These are phyloP conservation scores for Tricholauxania praeusta DNA, from an alignment of 2,888 invertebrate genomes.

Conservation along the genomic window DNA sequence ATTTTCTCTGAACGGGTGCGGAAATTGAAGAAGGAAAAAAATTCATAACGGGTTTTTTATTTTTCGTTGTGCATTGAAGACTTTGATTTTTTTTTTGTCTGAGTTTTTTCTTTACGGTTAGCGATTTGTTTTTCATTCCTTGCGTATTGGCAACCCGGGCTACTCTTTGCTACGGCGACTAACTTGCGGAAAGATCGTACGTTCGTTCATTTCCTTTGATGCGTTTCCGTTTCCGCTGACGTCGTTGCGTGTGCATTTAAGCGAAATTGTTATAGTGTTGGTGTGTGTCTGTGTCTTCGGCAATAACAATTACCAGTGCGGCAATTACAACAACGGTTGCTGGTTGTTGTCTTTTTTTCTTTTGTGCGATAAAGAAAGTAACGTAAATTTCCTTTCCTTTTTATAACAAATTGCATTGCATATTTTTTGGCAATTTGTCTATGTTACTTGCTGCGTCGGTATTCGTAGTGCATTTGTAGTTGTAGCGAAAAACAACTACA, in stretches of 20 bases:
- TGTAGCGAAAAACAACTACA: not conserved
- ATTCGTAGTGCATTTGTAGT: not conserved
- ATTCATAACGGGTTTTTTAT: not conserved
- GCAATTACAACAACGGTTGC: not conserved
- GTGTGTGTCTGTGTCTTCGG: not conserved
- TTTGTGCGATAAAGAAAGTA: not conserved
- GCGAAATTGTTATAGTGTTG: slow-evolving; percentile 16
- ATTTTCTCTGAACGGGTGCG: slow-evolving; percentile 16
- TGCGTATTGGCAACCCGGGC: too few relatives aligned
- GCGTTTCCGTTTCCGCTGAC: slow-evolving; percentile 39
- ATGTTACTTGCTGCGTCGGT: not conserved
- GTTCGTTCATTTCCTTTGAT: slow-evolving; percentile 36
- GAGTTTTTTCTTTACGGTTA: not conserved
- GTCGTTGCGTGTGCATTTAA: slow-evolving; percentile 9
- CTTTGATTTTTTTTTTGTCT: not conserved
- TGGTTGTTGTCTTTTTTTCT: not conserved
- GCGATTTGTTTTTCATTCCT: not conserved
- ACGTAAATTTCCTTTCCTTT: too few relatives aligned
- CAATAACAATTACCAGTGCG: slow-evolving; percentile 2
- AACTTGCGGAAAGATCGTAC: slow-evolving; percentile 30
- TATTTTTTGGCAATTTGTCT: slow-evolving; percentile 24
- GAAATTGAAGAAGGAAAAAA: slow-evolving; percentile 30
- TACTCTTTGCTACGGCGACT: not conserved
- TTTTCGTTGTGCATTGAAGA: not conserved
- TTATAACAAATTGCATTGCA: slow-evolving; percentile 8